Conservation (phyloP, 2,888 invertebrate genomes). For the Aphrophora alni region DNA sequence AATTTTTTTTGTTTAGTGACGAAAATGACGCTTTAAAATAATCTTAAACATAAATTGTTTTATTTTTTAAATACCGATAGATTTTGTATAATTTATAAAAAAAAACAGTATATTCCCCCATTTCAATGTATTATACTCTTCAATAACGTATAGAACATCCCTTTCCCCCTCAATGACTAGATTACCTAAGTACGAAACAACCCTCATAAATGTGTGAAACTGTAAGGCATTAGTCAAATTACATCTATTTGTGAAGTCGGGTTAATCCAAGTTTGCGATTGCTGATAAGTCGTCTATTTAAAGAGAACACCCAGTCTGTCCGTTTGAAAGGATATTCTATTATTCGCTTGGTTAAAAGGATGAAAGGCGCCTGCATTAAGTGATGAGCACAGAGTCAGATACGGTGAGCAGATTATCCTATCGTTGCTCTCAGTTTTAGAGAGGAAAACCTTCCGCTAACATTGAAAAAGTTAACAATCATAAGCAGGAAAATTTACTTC, state of each 20-base stretch:
- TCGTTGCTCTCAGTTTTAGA: not conserved
- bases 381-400: constrained; percentile 13
- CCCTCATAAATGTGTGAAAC: not conserved
- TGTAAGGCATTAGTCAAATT: constrained; percentile 32
- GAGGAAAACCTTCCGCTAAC: not conserved
- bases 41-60: too few species aligned
- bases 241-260: not conserved
- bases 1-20: too few species aligned
- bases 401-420: not conserved
- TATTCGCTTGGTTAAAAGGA: not conserved
- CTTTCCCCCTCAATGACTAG: too few species aligned
- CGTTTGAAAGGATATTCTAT: not conserved
- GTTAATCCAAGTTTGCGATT: not conserved
- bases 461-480: not conserved
- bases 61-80: too few species aligned
- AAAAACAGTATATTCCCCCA: too few species aligned
- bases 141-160: too few species aligned
- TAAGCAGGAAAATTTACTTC: not conserved
- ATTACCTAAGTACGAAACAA: too few species aligned
- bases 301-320: not conserved
- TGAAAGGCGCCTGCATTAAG: constrained; percentile 34
- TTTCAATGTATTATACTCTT: too few species aligned
- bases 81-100: too few species aligned
- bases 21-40: too few species aligned
- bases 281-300: constrained; percentile 16